Base-by-base conservation (phyloP, 2,113 vertebrate species). In the Enhydra lutris region DNA sequence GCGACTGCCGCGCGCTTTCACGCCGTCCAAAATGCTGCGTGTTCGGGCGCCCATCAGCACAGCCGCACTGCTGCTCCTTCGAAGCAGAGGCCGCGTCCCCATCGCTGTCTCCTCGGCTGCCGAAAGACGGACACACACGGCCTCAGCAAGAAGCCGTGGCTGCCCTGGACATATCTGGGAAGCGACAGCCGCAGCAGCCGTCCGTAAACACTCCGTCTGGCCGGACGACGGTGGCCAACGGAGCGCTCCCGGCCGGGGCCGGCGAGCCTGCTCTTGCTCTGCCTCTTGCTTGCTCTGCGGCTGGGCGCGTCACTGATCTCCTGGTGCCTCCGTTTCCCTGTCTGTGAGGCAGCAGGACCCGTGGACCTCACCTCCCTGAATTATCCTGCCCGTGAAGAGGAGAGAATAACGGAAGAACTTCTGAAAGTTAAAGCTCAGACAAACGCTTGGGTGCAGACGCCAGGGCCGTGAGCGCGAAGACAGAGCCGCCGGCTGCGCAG, bases 341-440 rank as follows among this genome's bases (percentile, higher is more conserved):
- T 74, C 61, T 71, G n/a, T 55, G 89, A 96, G 57, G 31, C 6
- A 57, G 52, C 23, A 76, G 74, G 79, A 50, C 47, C 23, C 50
- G 15, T 73, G 61, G 10, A 42, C 7, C 15, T 93, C 42, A 14
- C 13, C 50, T 63, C 31, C 29, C 42, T n/a, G 31, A 55, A 45
- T 88, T 67, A 88, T 39, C 2, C 52, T n/a, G n/a, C 79, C 50
- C 17, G 17, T 31, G 82, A 87, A 86, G 65, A 74, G 7, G 63
- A 80, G 76, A 92, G 69, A 76, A 55, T 96, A 45, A 69, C 36
- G 57, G 73, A 80, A 65, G 42, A 87, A n/a, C 15, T 55, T 95
- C 69, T 55, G 23, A 78, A 78, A 52, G n/a, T 69, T 81, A 80
- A 96, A 87, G 74, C 59, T 50, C 63, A 83, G 91, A 87, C 82